Evolutionary conservation across 2,888 invertebrate species (phyloP), one percentile per base, ranked within the genome.

Genomic region (Zele albiditarsus): DNA sequence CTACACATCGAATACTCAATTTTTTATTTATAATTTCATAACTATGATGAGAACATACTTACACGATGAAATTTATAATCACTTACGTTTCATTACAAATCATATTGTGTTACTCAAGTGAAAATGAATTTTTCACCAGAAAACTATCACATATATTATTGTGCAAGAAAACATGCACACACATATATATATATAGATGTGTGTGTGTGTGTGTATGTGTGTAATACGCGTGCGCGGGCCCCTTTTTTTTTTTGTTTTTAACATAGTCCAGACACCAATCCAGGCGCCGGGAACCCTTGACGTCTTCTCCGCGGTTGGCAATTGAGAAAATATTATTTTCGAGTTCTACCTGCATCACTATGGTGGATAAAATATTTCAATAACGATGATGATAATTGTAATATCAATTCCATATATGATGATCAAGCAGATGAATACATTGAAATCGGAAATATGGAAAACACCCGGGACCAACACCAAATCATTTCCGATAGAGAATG

Each of bases 181-280:
- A 31, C 14, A 38, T 8, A 65, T 38, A 65, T 23, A 38, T 20
- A 23, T 63, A 63, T 65, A 65, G 14, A 69, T 27, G 4, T n/a
- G n/a, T n/a, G n/a, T n/a, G n/a, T n/a, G n/a, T n/a, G n/a, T n/a
- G n/a, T n/a, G n/a, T n/a, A n/a, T n/a, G n/a, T n/a, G n/a, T n/a
- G n/a, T 16, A 25, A 8, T 38, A 42, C 71, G 62, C 62, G 49
- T 62, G 62, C 49, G 53, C 53, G 49, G 69, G 68, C 42, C 73
- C 68, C 66, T 71, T 79, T 77, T 69, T 69, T 71, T 79, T 77
- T 69, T 69, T 77, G 70, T 58, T 71, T 38, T 60, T 78, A 82
- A 88, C 86, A 86, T 81, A 82, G 79, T 83, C 87, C 88, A 88
- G 87, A 87, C 80, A 79, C 84, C 77, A 82, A 80, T 82, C 80